phyloP scores from a whole-genome alignment of 2,797 vertebrate species.

The Ctenochaetus hawaiiensis region DNA sequence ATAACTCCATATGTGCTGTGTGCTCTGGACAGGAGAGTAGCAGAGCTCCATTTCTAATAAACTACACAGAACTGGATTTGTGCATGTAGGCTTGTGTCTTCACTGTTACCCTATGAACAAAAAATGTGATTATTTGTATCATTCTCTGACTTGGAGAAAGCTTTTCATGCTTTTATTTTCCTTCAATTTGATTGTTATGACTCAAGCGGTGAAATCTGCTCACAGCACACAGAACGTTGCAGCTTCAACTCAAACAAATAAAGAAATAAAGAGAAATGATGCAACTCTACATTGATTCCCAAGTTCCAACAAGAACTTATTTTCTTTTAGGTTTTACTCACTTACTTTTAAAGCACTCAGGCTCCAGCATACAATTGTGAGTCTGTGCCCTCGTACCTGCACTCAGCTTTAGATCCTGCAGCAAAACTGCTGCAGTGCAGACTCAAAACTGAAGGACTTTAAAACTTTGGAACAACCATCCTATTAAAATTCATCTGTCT shows the following conservation, averaged over 20 bases:
- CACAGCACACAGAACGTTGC: not conserved
- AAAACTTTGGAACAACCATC: not conserved
- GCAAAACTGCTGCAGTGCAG: conserved; percentile 11
- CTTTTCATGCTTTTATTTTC: not conserved
- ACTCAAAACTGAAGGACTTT: not conserved
- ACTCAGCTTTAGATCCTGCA: conserved; percentile 4
- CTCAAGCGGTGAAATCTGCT: not conserved
- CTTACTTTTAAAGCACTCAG: conserved; percentile 13
- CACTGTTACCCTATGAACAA: no score
- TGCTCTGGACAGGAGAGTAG: no score
- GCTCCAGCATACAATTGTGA: not conserved
- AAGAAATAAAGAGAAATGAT: not conserved
- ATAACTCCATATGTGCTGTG: no score
- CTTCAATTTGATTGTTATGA: not conserved
- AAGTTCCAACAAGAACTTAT: not conserved
- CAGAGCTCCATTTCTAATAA: no score
- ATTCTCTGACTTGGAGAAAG: not conserved
- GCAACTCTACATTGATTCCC: not conserved
- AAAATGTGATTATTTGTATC: not conserved
- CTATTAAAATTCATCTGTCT: conserved; percentile 9
- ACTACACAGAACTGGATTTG: no score
- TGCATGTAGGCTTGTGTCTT: no score
- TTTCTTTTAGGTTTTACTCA: not conserved
- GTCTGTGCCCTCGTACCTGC: not conserved
- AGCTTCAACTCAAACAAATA: not conserved